Conservation (phyloP, 92 coral and sea anemone genomes). For the Virgularia gustaviana region DNA sequence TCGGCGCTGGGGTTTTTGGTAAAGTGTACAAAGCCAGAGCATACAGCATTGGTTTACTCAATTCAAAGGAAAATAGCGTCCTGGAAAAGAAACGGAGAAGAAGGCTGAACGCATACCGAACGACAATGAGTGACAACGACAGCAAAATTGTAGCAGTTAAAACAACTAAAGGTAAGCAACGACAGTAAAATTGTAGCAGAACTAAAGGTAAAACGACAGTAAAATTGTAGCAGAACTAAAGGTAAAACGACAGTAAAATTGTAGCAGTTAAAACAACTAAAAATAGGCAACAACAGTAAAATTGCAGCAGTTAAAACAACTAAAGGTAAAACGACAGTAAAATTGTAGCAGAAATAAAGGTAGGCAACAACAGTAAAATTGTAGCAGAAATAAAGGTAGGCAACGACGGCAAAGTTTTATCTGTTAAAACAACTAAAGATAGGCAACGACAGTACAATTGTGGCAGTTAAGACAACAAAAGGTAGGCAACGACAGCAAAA, state of each 20-base stretch:
- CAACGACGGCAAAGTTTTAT: neutral
- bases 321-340: constrained; percentile 34
- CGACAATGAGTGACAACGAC: constrained; percentile 19
- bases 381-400: neutral
- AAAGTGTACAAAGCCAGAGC: constrained; percentile 49
- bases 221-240: neutral
- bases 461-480: constrained; percentile 58
- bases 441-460: neutral
- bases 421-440: neutral
- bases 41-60: constrained; percentile 39
- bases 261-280: neutral
- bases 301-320: constrained; percentile 54
- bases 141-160: constrained; percentile 49
- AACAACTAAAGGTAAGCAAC: constrained; percentile 47
- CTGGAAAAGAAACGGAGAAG: constrained; percentile 42
- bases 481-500: constrained; percentile 12
- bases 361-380: neutral
- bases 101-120: constrained; percentile 23
- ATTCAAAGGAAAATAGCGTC: constrained; percentile 44
- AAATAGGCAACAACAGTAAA: neutral
- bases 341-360: neutral
- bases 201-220: neutral
- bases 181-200: neutral
- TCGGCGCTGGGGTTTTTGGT: constrained; percentile 55
- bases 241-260: neutral